phyloP scores from a whole-genome alignment of 2,113 vertebrate genomes.

The Ifrita kowaldi region DNA sequence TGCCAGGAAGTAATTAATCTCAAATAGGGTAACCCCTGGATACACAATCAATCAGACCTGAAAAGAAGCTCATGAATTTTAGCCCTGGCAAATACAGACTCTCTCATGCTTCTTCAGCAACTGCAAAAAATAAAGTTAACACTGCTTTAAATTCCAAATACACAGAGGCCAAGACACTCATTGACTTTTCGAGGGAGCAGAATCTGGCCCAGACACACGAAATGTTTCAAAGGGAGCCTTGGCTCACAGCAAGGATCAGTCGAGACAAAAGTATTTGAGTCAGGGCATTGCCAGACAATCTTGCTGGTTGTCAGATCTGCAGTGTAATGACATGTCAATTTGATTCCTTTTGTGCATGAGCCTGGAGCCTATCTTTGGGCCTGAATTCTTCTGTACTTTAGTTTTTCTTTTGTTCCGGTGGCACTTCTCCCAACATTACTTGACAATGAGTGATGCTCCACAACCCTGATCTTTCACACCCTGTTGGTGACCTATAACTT shows the following conservation, averaged over 20 bases:
- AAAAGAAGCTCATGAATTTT: not conserved
- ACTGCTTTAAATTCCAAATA: conserved; percentile 1
- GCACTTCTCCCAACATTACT: conserved; percentile 86
- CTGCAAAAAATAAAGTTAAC: not conserved
- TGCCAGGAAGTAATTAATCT: not conserved
- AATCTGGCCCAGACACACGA: conserved; percentile 34
- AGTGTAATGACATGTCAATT: conserved; percentile 90
- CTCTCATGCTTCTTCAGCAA: not conserved
- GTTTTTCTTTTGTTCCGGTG: conserved; percentile 88
- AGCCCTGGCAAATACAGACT: not conserved
- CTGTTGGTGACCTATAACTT: conserved; percentile 91
- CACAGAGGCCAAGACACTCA: not conserved
- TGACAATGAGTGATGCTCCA: conserved; percentile 96
- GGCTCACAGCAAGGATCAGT: conserved; percentile 71
- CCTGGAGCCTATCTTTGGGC: conserved; percentile 74
- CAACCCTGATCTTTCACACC: conserved; percentile 89
- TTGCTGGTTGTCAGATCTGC: conserved; percentile 74
- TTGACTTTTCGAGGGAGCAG: conserved; percentile 10
- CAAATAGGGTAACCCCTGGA: not conserved
- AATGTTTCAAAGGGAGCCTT: conserved; percentile 61
- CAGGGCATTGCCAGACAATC: conserved; percentile 75
- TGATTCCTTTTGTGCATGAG: conserved; percentile 82
- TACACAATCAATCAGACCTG: not conserved
- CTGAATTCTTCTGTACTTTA: conserved; percentile 85
- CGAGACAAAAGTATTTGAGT: conserved; percentile 35